Evolutionary conservation across 2,797 vertebrate genomes (phyloP).

Genomic region (Propithecus perrieri): DNA sequence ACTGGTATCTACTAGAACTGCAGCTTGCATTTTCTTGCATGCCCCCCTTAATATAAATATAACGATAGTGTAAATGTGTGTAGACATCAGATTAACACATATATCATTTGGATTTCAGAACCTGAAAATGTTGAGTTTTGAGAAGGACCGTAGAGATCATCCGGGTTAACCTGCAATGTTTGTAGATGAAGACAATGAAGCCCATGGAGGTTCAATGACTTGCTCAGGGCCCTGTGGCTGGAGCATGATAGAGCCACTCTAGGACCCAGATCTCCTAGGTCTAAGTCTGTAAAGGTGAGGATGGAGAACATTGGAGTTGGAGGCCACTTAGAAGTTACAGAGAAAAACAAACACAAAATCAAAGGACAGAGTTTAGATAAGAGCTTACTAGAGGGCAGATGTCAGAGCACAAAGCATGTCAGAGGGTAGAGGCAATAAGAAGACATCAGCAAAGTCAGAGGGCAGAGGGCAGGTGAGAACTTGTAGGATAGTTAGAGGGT

Average conservation of each 20-base stretch:
- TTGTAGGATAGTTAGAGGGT: neutral
- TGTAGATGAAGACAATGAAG: neutral
- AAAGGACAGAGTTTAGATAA: neutral
- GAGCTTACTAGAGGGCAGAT: neutral
- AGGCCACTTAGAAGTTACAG: neutral
- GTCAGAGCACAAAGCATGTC: neutral
- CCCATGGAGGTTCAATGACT: neutral
- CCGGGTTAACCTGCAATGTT: neutral
- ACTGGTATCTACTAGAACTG: slow-evolving; percentile 79
- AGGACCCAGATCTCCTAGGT: neutral
- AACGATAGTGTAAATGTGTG: slow-evolving; percentile 81
- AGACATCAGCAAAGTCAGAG: neutral
- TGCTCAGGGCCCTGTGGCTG: neutral
- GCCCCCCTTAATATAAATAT: slow-evolving; percentile 84
- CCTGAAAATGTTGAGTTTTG: neutral
- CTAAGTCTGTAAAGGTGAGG: neutral
- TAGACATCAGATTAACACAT: slow-evolving; percentile 75
- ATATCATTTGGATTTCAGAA: slow-evolving; percentile 71
- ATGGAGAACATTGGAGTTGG: neutral
- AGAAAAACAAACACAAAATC: neutral
- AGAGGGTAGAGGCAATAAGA: neutral
- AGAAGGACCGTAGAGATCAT: neutral
- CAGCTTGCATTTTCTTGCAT: slow-evolving; percentile 83
- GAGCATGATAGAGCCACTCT: neutral
- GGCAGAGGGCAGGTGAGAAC: neutral